phyloP scores from a whole-genome alignment of 2,113 vertebrate species.

The Grallaria varia region DNA sequence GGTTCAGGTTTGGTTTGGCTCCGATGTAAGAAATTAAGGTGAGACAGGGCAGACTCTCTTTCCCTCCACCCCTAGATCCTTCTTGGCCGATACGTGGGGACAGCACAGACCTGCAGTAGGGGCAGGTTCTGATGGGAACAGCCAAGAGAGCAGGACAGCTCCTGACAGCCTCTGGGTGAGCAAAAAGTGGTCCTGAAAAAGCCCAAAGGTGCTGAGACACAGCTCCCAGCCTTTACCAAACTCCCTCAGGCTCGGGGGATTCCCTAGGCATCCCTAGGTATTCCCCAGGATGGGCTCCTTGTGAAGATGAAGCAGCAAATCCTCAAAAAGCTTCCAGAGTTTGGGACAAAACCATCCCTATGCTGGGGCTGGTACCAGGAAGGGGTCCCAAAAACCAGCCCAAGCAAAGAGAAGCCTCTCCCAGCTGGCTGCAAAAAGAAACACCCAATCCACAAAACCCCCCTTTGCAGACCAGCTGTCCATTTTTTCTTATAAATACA shows the following conservation, averaged over 20 bases:
- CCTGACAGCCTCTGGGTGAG: not conserved
- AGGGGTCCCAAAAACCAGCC: not conserved
- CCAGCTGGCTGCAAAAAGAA: not conserved
- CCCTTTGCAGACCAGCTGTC: not conserved
- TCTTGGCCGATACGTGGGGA: not conserved
- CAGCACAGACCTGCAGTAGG: not conserved
- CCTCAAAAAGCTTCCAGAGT: not conserved
- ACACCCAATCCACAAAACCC: not conserved
- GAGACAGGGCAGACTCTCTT: not conserved
- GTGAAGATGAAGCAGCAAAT: not conserved
- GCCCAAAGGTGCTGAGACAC: not conserved
- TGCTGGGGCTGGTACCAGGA: not conserved
- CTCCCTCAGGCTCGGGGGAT: not conserved
- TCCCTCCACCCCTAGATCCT: not conserved
- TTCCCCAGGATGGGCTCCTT: not conserved
- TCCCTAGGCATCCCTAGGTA: not conserved
- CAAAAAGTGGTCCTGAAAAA: not conserved
- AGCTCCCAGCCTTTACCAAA: not conserved
- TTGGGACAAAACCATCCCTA: not conserved
- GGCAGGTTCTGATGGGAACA: not conserved
- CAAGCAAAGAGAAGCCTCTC: not conserved
- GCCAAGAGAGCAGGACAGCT: accelerated
- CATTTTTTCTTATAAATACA: not conserved
- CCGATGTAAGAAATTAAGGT: not conserved
- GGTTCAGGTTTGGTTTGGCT: not conserved